These are phyloP conservation scores for Oxytorus armatus DNA, from an alignment of 2,888 invertebrate species.

Conservation along the genomic window DNA sequence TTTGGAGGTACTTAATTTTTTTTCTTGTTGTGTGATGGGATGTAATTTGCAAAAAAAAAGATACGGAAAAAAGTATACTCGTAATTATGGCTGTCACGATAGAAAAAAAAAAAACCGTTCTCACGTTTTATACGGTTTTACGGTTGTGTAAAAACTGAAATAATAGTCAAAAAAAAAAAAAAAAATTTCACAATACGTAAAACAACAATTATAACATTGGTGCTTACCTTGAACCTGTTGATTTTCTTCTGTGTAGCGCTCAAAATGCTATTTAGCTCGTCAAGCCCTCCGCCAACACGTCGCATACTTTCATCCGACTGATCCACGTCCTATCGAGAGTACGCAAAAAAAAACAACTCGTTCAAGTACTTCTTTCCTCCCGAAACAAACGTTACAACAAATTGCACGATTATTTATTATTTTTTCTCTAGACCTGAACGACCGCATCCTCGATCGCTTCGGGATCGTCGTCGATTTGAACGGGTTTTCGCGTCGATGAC, in stretches of 20 bases:
- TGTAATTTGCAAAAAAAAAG: too few relatives aligned
- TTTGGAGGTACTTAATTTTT: too few relatives aligned
- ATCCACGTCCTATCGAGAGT: conserved; percentile 87
- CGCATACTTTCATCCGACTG: conserved; percentile 88
- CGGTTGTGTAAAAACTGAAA: background rate
- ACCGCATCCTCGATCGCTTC: conserved; percentile 72
- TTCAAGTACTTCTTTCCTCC: too few relatives aligned
- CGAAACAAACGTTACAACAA: conserved; percentile 12
- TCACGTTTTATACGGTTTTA: too few relatives aligned
- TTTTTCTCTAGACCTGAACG: conserved; percentile 70
- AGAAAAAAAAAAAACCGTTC: too few relatives aligned
- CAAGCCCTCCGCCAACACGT: conserved; percentile 90
- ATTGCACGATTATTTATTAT: background rate
- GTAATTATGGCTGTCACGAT: too few relatives aligned
- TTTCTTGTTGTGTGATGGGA: too few relatives aligned
- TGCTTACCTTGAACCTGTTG: conserved; percentile 91
- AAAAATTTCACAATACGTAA: background rate
- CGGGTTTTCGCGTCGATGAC: conserved; percentile 71
- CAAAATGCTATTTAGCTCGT: conserved; percentile 92
- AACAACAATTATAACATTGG: too few relatives aligned
- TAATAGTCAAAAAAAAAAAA: background rate
- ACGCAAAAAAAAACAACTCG: conserved; percentile 55
- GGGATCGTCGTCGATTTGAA: conserved; percentile 64
- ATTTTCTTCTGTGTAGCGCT: conserved; percentile 94
- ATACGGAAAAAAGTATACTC: too few relatives aligned